Conservation (phyloP, 2,797 vertebrate species). For the Monodelphis domestica region DNA sequence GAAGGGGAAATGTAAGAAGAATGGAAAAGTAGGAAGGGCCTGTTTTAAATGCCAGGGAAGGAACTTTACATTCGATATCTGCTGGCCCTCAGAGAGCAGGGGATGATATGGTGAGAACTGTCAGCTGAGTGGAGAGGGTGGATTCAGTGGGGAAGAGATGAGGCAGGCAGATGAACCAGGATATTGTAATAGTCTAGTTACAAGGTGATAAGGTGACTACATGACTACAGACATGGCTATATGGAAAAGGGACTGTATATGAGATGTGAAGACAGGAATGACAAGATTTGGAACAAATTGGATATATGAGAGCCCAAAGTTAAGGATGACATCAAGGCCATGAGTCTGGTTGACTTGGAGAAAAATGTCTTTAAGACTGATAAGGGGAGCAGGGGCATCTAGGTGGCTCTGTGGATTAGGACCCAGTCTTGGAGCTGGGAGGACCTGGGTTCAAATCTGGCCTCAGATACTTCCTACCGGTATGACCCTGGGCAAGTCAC, state of each 20-base stretch:
- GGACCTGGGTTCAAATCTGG: too few species aligned
- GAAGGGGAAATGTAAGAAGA: neutral
- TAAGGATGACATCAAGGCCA: neutral
- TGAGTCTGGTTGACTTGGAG: neutral
- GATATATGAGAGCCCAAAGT: neutral
- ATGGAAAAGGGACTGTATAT: neutral
- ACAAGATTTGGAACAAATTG: neutral
- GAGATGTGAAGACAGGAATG: neutral
- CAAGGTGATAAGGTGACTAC: neutral
- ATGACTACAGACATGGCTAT: neutral
- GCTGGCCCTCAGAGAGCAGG: neutral
- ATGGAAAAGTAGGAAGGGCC: neutral
- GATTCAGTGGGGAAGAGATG: neutral
- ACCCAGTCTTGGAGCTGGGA: too few species aligned
- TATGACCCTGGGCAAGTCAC: too few species aligned
- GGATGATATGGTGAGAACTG: neutral
- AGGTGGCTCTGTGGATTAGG: too few species aligned
- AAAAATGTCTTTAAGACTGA: neutral
- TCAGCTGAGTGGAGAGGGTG: neutral
- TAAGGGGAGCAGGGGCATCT: too few species aligned
- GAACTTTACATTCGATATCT: neutral
- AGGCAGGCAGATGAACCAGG: neutral
- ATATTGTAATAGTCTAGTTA: neutral
- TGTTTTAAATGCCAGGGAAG: neutral
- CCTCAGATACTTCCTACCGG: too few species aligned